Percentiles rank a stretch among this genome's conserved stretches.
These are phyloP conservation scores for Eupithecia centaureata DNA, from an alignment of 2,888 invertebrate species.

Conservation along the genomic window DNA sequence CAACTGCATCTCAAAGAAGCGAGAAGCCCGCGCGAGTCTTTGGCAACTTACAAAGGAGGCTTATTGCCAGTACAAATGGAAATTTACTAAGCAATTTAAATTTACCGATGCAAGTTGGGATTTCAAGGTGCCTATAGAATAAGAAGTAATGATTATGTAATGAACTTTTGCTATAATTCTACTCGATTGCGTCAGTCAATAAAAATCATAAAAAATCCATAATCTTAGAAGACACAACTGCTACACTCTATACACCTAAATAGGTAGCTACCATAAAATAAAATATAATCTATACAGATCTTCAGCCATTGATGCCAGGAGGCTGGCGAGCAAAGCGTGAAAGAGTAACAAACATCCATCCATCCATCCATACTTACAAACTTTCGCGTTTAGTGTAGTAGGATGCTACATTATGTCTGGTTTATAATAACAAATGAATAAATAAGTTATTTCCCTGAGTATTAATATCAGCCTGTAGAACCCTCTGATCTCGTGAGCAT, in stretches of 20 bases:
- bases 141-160: background rate
- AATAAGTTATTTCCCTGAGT: background rate
- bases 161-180: background rate
- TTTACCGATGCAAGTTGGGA: constrained; percentile 14
- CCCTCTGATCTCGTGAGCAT: background rate
- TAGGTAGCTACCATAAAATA: no score
- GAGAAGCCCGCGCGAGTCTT: constrained; percentile 66
- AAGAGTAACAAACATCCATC: no score
- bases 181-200: background rate
- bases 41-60: constrained; percentile 62
- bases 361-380: no score
- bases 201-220: background rate
- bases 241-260: no score
- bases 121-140: background rate
- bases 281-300: no score
- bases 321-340: no score
- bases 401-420: no score
- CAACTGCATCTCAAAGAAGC: constrained; percentile 69
- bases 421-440: no score
- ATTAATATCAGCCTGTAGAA: background rate
- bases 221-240: no score
- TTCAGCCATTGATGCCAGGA: no score
- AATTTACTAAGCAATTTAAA: constrained; percentile 51
- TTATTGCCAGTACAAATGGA: constrained; percentile 46
- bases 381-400: no score